These are phyloP conservation scores for Epinotia brunnichana DNA, from an alignment of 2,888 invertebrate genomes.

Conservation along the genomic window DNA sequence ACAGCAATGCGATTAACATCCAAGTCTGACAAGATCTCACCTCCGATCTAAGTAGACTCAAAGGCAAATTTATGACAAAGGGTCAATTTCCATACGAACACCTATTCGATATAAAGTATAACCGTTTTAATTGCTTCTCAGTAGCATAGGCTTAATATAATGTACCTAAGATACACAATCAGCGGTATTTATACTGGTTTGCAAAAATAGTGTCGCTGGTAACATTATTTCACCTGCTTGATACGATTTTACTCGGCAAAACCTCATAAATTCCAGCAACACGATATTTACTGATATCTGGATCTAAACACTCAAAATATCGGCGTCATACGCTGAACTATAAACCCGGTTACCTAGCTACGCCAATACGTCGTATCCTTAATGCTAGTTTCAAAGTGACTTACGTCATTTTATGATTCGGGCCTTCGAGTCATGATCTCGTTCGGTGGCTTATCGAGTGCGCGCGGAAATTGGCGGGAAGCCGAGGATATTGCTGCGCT, in stretches of 20 bases:
- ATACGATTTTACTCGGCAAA: background rate
- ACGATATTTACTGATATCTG: background rate
- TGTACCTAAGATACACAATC: too few species aligned
- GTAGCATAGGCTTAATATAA: too few species aligned
- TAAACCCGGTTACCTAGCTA: background rate
- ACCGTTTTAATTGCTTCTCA: too few species aligned
- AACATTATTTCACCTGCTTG: background rate
- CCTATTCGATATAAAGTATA: too few species aligned
- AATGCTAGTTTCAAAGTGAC: background rate
- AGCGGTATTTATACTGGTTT: too few species aligned
- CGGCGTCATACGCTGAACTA: constrained; percentile 1
- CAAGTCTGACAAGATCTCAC: too few species aligned
- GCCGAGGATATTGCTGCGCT: constrained; percentile 24
- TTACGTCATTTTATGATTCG: background rate
- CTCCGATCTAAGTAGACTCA: too few species aligned
- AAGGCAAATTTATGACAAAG: too few species aligned
- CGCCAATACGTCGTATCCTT: background rate
- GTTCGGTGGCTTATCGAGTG: constrained; percentile 15
- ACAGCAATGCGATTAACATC: too few species aligned
- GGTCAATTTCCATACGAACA: too few species aligned
- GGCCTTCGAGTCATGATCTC: background rate
- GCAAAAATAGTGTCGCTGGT: background rate
- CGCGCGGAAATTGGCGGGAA: constrained; percentile 26
- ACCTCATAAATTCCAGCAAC: background rate
- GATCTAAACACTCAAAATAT: background rate